These are phyloP conservation scores for Hypselothyrea guttata DNA, from an alignment of 2,888 invertebrate genomes.

Conservation along the genomic window DNA sequence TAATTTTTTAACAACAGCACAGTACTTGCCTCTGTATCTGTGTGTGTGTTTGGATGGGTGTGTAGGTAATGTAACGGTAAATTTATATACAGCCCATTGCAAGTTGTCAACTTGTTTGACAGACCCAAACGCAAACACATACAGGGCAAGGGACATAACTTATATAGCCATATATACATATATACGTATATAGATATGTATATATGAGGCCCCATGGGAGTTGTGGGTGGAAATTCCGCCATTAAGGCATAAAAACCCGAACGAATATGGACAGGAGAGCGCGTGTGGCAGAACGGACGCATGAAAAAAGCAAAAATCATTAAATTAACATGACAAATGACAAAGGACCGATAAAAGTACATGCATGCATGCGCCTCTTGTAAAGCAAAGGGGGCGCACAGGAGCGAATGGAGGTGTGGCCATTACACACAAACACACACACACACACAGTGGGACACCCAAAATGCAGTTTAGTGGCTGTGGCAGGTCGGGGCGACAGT, in stretches of 20 bases:
- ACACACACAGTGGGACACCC: neutral
- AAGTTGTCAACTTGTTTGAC: constrained; percentile 47
- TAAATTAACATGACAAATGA: constrained; percentile 76
- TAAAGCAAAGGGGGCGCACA: neutral
- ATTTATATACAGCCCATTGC: too few relatives aligned
- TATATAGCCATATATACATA: constrained; percentile 30
- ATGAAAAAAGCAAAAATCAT: constrained; percentile 56
- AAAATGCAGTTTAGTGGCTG: constrained; percentile 35
- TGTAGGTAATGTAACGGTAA: too few relatives aligned
- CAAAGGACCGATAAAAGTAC: constrained; percentile 68
- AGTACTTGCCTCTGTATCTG: constrained; percentile 12
- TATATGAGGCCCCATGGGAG: neutral
- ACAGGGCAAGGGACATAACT: constrained; percentile 17
- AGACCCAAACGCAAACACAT: constrained; percentile 17
- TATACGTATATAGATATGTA: constrained; percentile 1
- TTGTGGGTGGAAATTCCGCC: constrained; percentile 20
- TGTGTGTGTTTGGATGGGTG: constrained; percentile 15
- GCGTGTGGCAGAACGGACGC: too few relatives aligned
- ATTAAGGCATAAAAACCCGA: constrained; percentile 54
- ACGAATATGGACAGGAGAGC: too few relatives aligned
- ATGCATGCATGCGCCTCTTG: constrained; percentile 33
- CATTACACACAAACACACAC: neutral
- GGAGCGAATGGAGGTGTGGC: neutral
- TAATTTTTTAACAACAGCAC: constrained; percentile 46
- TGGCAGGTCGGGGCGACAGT: constrained; percentile 41